Percentiles rank a stretch among this genome's conserved stretches.
Conservation (phyloP, 2,797 vertebrate species). For the Enteromius paludinosus region DNA sequence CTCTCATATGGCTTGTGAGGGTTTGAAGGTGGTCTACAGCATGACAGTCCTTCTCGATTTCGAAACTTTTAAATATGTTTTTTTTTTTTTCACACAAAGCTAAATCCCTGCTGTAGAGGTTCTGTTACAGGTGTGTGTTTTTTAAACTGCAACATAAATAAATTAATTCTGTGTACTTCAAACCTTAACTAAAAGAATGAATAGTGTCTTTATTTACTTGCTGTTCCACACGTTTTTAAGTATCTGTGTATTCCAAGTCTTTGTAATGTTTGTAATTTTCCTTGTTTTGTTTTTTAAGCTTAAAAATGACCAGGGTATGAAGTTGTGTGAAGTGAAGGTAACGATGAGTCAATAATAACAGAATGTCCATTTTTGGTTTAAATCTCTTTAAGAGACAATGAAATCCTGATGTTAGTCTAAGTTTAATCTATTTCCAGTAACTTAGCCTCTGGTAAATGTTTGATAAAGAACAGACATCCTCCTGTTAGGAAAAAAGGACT, state of each 20-base stretch:
- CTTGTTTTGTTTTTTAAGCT: background rate
- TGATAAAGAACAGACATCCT: slow-evolving; percentile 65
- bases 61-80: background rate
- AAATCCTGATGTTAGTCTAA: background rate
- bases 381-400: slow-evolving; percentile 6
- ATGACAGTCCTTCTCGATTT: background rate
- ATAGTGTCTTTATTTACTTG: background rate
- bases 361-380: background rate
- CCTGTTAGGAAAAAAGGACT: slow-evolving; percentile 76
- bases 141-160: background rate
- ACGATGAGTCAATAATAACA: background rate
- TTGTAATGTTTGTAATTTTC: background rate
- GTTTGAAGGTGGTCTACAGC: background rate
- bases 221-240: background rate
- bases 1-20: slow-evolving; percentile 17
- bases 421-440: slow-evolving; percentile 33
- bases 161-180: background rate
- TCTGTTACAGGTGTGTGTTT: background rate
- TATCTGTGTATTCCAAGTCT: background rate
- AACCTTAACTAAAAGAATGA: background rate
- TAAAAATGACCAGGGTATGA: background rate
- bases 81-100: background rate
- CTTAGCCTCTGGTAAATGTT: slow-evolving; percentile 16
- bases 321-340: background rate
- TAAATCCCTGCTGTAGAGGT: background rate